Evolutionary conservation across 1,140 invertebrate genomes (phyloP), one percentile per base, ranked within the genome.

Genomic region (Diuraphis noxia): DNA sequence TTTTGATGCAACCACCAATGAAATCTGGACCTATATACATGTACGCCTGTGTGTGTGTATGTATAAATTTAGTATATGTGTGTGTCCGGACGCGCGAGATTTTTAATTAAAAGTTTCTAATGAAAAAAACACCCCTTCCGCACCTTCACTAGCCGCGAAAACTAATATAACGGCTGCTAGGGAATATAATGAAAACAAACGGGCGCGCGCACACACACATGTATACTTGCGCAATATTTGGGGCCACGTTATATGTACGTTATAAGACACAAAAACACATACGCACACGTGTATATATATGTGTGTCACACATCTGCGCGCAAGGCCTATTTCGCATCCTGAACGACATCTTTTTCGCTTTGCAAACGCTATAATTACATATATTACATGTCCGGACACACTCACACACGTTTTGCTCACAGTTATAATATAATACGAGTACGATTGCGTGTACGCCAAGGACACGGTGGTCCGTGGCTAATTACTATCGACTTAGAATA

Each of bases 91-190:
- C 56, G 77, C 41, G 72, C 89, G 89, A 91, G 89, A 91, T 91
- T 91, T 91, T 91, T 91, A 91, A 91, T 91, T 91, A 91, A 91
- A 91, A 91, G 89, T 91, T 91, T 91, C 89, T 91, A 91, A 91
- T 91, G 89, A 91, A 91, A 91, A 90, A 91, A 49, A 91, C 77
- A 91, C 89, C 89, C 89, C 38, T 49, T 49, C 56, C 88, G 38
- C 38, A 43, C 56, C 56, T 36, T 21, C 72, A 43, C 36, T 19
- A 19, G 43, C 43, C 89, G 43, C 89, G 46, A 91, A 91, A 91
- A 91, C 89, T 91, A 91, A 91, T 91, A 91, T 91, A 91, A 91
- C 89, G 89, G 77, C 89, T 91, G 89, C 89, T 81, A 23, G 72
- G 89, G 72, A 91, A 91, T 91, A 91, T 91, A 91, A 91, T 91